phyloP scores from a whole-genome alignment of 1,140 invertebrate genomes.

The Leptestheria dahalacensis region DNA sequence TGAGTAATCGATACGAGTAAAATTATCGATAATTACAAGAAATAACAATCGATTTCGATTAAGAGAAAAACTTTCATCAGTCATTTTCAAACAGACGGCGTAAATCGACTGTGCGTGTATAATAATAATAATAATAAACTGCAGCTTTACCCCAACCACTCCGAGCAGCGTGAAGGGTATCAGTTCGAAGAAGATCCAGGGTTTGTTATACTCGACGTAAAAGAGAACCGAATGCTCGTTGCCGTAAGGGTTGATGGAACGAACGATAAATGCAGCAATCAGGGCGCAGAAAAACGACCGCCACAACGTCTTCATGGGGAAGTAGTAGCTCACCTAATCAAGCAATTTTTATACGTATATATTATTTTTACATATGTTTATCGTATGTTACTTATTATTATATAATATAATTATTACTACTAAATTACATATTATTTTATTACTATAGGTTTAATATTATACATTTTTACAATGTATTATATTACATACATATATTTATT shows the following conservation, averaged over 20 bases:
- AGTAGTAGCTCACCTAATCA: slow-evolving; percentile 89
- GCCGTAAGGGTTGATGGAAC: slow-evolving; percentile 97
- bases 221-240: slow-evolving; percentile 97
- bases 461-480: too few species aligned
- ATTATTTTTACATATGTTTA: too few species aligned
- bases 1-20: too few species aligned
- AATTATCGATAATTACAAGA: background rate
- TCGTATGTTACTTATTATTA: too few species aligned
- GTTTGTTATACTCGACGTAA: slow-evolving; percentile 96
- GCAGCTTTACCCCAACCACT: slow-evolving; percentile 58
- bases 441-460: too few species aligned
- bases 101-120: too few species aligned
- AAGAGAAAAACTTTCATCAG: background rate
- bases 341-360: background rate
- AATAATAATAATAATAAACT: slow-evolving; percentile 1
- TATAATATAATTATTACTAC: background rate
- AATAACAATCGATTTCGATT: background rate
- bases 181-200: slow-evolving; percentile 97
- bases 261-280: slow-evolving; percentile 90
- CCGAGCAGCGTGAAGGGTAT: slow-evolving; percentile 92
- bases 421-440: too few species aligned
- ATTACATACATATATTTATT: too few species aligned
- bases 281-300: slow-evolving; percentile 98
- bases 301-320: slow-evolving; percentile 97
- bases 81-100: too few species aligned